phyloP scores from a whole-genome alignment of 37 sponge, comb jelly and placozoan genomes.

The Spongilla lacustris region DNA sequence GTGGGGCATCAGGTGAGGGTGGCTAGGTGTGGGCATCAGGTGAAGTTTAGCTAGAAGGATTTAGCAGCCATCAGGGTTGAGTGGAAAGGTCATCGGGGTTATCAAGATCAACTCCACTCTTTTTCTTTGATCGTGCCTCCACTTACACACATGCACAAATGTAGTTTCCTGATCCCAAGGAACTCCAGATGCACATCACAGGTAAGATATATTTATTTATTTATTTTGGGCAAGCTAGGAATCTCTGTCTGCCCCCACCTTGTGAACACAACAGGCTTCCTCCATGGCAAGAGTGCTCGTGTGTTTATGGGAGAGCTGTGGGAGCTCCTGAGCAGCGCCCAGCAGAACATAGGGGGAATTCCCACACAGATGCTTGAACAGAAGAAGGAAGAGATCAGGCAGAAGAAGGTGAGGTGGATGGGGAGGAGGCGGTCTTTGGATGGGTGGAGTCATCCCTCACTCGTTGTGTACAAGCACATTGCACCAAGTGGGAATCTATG shows the following conservation, averaged over 20 bases:
- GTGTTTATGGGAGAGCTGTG: constrained; percentile 96
- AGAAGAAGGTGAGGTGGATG: constrained; percentile 55
- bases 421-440: background rate
- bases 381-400: constrained; percentile 93
- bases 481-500: too few species aligned
- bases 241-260: background rate
- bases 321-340: constrained; percentile 89
- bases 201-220: constrained; percentile 38
- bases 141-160: too few species aligned
- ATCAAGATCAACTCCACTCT: too few species aligned
- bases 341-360: constrained; percentile 87
- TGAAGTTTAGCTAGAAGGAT: too few species aligned
- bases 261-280: constrained; percentile 26
- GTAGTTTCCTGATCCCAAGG: constrained; percentile 89
- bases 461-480: too few species aligned
- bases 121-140: too few species aligned
- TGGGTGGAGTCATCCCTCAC: too few species aligned
- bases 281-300: constrained; percentile 89
- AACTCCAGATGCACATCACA: constrained; percentile 91
- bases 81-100: too few species aligned
- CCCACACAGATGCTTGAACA: constrained; percentile 86
- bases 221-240: too few species aligned
- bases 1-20: too few species aligned
- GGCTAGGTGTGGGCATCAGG: too few species aligned
- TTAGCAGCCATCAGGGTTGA: too few species aligned